Evolutionary conservation across 1,140 invertebrate genomes (phyloP).

Genomic region (Ceratosolen fusciceps): DNA sequence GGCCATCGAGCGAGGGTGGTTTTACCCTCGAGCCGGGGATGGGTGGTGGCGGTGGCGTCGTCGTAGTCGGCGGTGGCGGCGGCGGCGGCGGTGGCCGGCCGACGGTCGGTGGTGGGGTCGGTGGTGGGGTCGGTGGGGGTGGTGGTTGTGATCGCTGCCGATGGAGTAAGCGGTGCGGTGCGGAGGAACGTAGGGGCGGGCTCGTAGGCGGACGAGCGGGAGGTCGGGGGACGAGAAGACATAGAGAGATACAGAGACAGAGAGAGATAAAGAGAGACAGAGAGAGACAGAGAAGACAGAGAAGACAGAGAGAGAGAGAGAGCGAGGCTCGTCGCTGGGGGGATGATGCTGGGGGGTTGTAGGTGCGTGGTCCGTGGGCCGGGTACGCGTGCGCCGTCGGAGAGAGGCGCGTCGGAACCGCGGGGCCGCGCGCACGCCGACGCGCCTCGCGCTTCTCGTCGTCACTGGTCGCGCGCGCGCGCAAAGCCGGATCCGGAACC

Average conservation of each 20-base stretch:
- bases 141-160: too few species aligned
- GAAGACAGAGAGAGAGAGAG: constrained; percentile 47
- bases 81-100: too few species aligned
- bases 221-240: neutral
- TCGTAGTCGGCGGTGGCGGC: too few species aligned
- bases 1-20: constrained; percentile 44
- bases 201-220: neutral
- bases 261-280: neutral
- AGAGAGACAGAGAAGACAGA: neutral
- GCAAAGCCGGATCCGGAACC: constrained; percentile 61
- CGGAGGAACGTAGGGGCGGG: too few species aligned
- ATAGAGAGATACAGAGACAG: constrained; percentile 47
- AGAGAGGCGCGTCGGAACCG: neutral
- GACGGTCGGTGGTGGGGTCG: too few species aligned
- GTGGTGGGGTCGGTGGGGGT: too few species aligned
- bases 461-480: constrained; percentile 22
- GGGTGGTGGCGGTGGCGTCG: too few species aligned
- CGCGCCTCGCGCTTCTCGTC: neutral
- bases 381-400: constrained; percentile 61
- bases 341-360: constrained; percentile 43
- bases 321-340: constrained; percentile 48
- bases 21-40: too few species aligned
- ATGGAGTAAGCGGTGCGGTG: too few species aligned
- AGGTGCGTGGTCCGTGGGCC: constrained; percentile 57
- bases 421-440: neutral